Conservation (phyloP, 1,140 invertebrate genomes). For the Pomacea maculata region DNA sequence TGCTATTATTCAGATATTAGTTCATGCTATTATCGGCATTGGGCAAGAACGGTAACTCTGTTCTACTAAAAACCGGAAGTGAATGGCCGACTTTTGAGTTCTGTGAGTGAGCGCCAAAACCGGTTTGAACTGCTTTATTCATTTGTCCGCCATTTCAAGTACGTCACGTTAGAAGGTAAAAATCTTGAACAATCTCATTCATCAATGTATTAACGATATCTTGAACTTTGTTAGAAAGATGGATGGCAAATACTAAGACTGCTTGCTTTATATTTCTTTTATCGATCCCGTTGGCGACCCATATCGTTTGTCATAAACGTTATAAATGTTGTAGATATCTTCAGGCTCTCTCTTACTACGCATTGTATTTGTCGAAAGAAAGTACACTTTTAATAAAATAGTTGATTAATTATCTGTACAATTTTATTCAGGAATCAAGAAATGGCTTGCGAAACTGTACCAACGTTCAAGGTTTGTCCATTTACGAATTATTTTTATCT, state of each 20-base stretch:
- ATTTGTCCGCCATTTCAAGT: constrained; percentile 9
- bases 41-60: constrained; percentile 3
- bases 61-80: constrained; percentile 8
- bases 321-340: background rate
- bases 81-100: constrained; percentile 2
- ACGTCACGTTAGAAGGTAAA: constrained; percentile 3
- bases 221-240: background rate
- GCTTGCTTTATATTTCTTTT: background rate
- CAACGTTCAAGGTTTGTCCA: constrained; percentile 15
- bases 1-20: too few species aligned
- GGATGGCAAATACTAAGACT: background rate
- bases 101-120: constrained; percentile 26
- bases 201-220: background rate
- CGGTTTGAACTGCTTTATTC: constrained; percentile 27
- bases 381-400: too few species aligned
- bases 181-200: constrained; percentile 1
- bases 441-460: background rate
- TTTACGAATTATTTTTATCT: background rate
- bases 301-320: background rate
- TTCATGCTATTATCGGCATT: too few species aligned
- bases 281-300: background rate
- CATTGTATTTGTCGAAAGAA: too few species aligned
- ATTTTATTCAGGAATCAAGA: constrained; percentile 3
- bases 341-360: background rate
- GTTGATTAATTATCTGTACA: too few species aligned